Percentiles rank a stretch among this genome's conserved stretches.
Evolutionary conservation across 2,888 invertebrate species (phyloP).

Genomic region (Xylota segnis): DNA sequence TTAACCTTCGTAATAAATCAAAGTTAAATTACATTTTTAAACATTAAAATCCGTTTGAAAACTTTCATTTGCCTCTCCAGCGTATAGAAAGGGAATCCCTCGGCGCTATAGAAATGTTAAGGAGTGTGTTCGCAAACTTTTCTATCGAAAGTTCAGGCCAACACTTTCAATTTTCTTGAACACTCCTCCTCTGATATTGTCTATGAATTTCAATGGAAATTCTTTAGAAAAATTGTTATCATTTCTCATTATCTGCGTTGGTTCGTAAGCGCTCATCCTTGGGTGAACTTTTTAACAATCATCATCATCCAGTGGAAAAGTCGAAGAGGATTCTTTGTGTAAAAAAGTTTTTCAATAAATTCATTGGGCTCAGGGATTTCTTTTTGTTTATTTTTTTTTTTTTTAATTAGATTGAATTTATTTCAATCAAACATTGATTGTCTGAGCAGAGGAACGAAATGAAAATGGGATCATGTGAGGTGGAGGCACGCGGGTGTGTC

Average conservation of each 20-base stretch:
- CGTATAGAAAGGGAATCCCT: neutral
- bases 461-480: neutral
- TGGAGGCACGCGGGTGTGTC: neutral
- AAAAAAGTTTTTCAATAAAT: slow-evolving; percentile 39
- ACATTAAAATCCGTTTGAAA: slow-evolving; percentile 1
- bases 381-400: neutral
- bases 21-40: slow-evolving; percentile 30
- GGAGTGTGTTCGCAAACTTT: slow-evolving; percentile 14
- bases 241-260: slow-evolving; percentile 18
- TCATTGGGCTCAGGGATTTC: neutral
- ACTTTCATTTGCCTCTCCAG: slow-evolving; percentile 16
- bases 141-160: slow-evolving; percentile 8
- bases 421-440: slow-evolving; percentile 42
- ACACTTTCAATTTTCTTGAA: slow-evolving; percentile 20
- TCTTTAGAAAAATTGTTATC: slow-evolving; percentile 47
- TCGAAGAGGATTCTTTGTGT: slow-evolving; percentile 3
- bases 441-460: neutral
- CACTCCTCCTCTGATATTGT: slow-evolving; percentile 2
- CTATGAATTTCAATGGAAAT: slow-evolving; percentile 12
- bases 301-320: neutral
- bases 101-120: too few relatives aligned
- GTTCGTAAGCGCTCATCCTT: neutral
- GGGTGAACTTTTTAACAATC: slow-evolving; percentile 24
- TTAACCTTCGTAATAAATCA: slow-evolving; percentile 39
- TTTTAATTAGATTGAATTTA: slow-evolving; percentile 49